Evolutionary conservation across 2,113 vertebrate genomes (phyloP).

Genomic region (Ibidorhyncha struthersii): DNA sequence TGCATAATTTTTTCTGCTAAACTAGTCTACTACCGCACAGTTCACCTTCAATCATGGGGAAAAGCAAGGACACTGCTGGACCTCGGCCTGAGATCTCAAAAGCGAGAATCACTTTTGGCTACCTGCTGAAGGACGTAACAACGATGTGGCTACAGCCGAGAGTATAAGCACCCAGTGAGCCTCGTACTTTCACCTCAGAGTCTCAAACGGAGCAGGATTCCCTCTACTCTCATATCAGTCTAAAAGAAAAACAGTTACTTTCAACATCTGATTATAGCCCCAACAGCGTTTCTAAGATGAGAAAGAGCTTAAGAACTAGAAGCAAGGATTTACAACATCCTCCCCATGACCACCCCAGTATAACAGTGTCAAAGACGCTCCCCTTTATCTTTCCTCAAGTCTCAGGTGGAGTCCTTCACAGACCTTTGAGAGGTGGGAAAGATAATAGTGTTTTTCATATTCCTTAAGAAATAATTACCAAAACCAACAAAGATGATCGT

Average conservation of each 20-base stretch:
- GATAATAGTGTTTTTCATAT: neutral
- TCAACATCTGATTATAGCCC: neutral
- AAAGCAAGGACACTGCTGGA: neutral
- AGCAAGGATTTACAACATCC: neutral
- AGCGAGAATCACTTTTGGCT: fast-evolving
- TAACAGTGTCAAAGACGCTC: fast-evolving
- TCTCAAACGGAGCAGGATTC: neutral
- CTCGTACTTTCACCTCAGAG: neutral
- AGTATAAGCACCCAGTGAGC: neutral
- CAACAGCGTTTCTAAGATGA: neutral
- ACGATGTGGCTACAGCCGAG: fast-evolving
- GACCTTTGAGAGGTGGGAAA: neutral
- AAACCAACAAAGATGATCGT: neutral
- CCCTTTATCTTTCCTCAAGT: neutral
- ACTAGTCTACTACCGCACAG: neutral
- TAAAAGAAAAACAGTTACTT: neutral
- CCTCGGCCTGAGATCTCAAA: neutral
- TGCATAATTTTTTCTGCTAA: neutral
- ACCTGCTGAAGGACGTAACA: fast-evolving
- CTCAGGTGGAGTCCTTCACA: neutral
- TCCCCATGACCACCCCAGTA: too few relatives aligned
- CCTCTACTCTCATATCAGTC: neutral
- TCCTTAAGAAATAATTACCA: neutral
- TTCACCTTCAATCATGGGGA: fast-evolving
- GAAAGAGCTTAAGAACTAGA: neutral